Evolutionary conservation across 2,797 vertebrate genomes (phyloP).

Genomic region (Chloroceryle inda): DNA sequence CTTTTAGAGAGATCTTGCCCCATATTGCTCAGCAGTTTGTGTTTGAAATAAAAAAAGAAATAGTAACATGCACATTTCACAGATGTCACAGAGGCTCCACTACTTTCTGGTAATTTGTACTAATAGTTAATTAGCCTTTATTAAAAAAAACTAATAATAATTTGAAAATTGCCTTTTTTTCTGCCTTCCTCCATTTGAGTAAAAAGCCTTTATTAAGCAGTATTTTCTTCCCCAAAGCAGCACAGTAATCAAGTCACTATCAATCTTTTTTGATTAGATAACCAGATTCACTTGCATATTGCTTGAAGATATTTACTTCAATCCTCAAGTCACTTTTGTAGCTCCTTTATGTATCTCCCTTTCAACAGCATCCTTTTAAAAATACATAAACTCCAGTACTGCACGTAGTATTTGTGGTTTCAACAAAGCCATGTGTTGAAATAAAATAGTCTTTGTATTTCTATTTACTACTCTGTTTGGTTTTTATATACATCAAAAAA

Average conservation of each 20-base stretch:
- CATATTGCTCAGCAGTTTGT: neutral
- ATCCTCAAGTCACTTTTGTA: neutral
- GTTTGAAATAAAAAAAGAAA: neutral
- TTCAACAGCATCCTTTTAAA: neutral
- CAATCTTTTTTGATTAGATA: neutral
- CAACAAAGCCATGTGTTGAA: neutral
- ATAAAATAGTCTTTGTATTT: neutral
- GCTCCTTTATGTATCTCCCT: neutral
- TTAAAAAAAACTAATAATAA: neutral
- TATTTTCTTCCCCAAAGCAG: neutral
- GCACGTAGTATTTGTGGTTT: neutral
- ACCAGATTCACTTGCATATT: neutral
- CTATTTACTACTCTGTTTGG: neutral
- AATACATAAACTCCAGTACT: neutral
- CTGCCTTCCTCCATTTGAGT: neutral
- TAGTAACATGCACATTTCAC: neutral
- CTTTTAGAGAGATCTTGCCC: neutral
- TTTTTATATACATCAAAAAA: neutral
- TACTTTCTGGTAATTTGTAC: neutral
- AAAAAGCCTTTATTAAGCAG: neutral
- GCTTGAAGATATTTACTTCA: neutral
- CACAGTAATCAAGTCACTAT: neutral
- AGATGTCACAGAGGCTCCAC: neutral
- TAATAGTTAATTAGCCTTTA: neutral
- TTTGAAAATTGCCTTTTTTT: neutral